Evolutionary conservation across 2,888 invertebrate species (phyloP), one percentile per base, ranked within the genome.

Genomic region (Oeneis ivallda): DNA sequence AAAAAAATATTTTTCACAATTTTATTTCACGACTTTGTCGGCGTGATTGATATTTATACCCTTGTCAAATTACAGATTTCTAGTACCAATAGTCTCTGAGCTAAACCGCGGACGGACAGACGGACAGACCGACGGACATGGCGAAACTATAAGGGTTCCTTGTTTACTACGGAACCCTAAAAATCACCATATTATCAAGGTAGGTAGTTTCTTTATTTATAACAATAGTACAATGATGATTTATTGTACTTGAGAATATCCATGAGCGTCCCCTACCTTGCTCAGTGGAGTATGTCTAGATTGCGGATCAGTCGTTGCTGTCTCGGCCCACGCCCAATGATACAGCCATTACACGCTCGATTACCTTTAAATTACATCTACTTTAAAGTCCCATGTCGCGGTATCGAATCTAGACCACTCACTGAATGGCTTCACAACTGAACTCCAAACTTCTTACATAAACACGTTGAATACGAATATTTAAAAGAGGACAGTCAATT

Each of bases 281-380:
- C 69, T 80, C 79, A 79, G 64, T 77, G 79, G 75, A 78, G 79
- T 81, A 80, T 80, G 76, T 80, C 82, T 78, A 68, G 68, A 64
- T 66, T 63, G 68, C 63, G 50, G 76, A 70, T 74, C 75, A 79
- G 74, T 70, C 76, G 75, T 71, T 71, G 75, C 70, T 71, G 73
- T 68, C 70, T 72, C 75, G 66, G 73, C 83, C 86, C 84, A 87
- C 87, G 79, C 85, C 87, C 85, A 79, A 77, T 79, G 76, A 81
- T 76, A 72, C 76, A 72, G 76, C 78, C 80, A 84, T 87, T 87
- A 83, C 82, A 87, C 83, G 88, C 83, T 83, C 81, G 79, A 87
- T 88, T 88, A 83, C 85, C 79, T 82, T 78, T 81, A 82, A 86
- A 87, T 86, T 84, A 81, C 76, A 77, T 80, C 78, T 75, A 76